Conservation (phyloP, 1,140 invertebrate genomes). For the Oryctes rhinoceros region DNA sequence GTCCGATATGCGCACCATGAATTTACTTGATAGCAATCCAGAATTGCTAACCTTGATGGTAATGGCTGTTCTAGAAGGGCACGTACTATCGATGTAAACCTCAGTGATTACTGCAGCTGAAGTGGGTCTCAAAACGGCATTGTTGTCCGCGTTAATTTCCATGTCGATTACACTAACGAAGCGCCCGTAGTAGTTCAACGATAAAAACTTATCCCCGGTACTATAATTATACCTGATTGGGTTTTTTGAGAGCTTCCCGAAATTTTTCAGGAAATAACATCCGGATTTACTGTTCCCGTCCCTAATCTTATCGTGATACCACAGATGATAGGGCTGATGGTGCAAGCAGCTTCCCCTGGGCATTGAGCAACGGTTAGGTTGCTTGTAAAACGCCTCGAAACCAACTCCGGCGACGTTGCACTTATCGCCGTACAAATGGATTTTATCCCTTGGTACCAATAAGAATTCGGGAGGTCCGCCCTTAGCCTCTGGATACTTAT, state of each 20-base stretch:
- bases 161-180: conserved; percentile 60
- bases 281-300: conserved; percentile 58
- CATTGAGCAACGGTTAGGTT: conserved; percentile 61
- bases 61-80: conserved; percentile 58
- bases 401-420: conserved; percentile 65
- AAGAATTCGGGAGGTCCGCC: conserved; percentile 62
- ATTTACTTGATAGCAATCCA: conserved; percentile 58
- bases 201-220: conserved; percentile 54
- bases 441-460: conserved; percentile 57
- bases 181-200: conserved; percentile 58
- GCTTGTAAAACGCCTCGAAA: conserved; percentile 63
- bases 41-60: conserved; percentile 62
- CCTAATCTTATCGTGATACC: conserved; percentile 61
- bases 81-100: conserved; percentile 60
- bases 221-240: conserved; percentile 57
- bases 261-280: conserved; percentile 64
- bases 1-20: conserved; percentile 58
- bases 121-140: conserved; percentile 59
- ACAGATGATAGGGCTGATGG: conserved; percentile 63
- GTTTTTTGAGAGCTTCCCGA: conserved; percentile 59
- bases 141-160: conserved; percentile 61
- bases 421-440: conserved; percentile 60
- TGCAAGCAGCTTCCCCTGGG: conserved; percentile 61
- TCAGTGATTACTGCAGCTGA: conserved; percentile 60
- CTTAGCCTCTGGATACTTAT: conserved; percentile 53